Base-by-base conservation (phyloP, 2,113 vertebrate species). In the Chaetodon trifascialis region DNA sequence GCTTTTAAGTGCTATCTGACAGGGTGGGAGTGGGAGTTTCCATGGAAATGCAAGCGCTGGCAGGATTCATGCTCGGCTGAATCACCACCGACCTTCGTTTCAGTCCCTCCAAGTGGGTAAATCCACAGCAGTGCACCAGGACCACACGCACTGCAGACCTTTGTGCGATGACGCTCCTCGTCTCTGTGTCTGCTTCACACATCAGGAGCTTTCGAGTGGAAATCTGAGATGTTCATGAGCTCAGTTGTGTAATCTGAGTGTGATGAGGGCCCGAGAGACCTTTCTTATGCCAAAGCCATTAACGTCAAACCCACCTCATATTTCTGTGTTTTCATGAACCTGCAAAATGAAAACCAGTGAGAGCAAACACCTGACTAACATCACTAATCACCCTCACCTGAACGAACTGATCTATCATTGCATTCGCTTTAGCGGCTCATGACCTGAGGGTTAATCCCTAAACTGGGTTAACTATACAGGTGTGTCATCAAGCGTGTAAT, bases 401-500 rank as follows among this genome's bases (percentile, higher is more conserved):
- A 79, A 79, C 55, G 16, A 55, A 73, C 69, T 79, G 58, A 77
- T 72, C 15, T 19, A 19, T 80, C 38, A 17, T 75, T 76, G 82
- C 4, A 40, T 42, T 58, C 38, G 56, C 46, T 40, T 11, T 23
- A 59, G 19, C 62, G 63, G 21, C 16, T 40, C 8, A n/a, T 84
- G 74, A 73, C 78, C 58, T 49, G 19, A 60, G 63, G 59, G 63
- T 80, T 86, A 88, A 85, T 85, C 69, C 52, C 46, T 76, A 25
- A 80, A 79, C 51, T 77, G 67, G 54, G 4, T 67, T 86, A 80
- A 83, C 40, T 19, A 79, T 42, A 75, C 58, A 59, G 64, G 59
- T 73, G 55, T 88, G 34, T 62, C 68, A 73, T 74, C 66, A 88
- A 52, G 78, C 65, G 69, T 79, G 36, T 75, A 74, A 87, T 66